Conservation (phyloP, 2,797 vertebrate genomes). For the Brachyalestes nurse region DNA sequence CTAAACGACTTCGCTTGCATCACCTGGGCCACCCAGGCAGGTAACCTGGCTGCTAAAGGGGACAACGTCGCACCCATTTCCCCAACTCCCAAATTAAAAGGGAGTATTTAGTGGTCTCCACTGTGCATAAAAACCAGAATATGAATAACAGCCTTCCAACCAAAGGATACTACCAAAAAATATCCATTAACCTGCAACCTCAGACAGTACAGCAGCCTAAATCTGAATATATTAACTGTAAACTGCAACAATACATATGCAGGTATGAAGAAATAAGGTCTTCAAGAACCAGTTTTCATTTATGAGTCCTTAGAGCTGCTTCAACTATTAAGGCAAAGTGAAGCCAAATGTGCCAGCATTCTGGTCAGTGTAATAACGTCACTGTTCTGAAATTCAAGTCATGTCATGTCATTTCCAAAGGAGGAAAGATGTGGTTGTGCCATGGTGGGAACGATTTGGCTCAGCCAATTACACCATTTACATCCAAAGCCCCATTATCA, state of each 20-base stretch:
- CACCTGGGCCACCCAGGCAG: not conserved
- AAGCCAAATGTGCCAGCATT: slow-evolving; percentile 31
- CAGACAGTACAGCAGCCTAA: not conserved
- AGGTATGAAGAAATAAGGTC: not conserved
- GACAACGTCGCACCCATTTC: not conserved
- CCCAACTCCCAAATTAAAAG: not conserved
- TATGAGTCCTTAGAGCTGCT: not conserved
- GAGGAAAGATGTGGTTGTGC: not conserved
- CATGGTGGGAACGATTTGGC: no score
- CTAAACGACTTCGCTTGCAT: not conserved
- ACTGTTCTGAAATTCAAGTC: slow-evolving; percentile 22
- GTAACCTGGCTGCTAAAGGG: not conserved
- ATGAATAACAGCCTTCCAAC: not conserved
- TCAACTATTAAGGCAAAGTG: slow-evolving; percentile 27
- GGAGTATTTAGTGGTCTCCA: not conserved
- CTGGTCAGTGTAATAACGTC: slow-evolving; percentile 2
- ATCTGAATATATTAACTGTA: no score
- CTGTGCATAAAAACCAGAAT: not conserved
- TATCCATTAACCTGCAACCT: not conserved
- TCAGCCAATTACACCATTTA: no score
- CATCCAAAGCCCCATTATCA: no score
- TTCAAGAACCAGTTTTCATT: slow-evolving; percentile 1
- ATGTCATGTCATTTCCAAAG: not conserved
- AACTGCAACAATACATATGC: not conserved
- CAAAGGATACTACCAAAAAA: not conserved